phyloP scores from a whole-genome alignment of 1,140 invertebrate genomes.

The Limonius californicus region DNA sequence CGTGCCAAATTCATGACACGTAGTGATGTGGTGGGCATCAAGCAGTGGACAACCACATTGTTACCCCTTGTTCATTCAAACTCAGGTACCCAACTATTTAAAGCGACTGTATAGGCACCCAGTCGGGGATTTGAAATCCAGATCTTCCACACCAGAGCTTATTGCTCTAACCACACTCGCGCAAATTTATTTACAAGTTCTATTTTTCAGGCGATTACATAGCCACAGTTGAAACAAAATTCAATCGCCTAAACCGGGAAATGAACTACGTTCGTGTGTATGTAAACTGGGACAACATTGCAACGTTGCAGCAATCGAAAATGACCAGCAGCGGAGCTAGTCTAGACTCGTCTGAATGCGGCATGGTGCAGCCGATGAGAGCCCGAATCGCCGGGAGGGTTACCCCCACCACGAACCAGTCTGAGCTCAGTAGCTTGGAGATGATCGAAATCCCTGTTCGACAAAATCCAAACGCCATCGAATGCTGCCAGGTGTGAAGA shows the following conservation, averaged over 20 bases:
- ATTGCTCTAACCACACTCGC: too few species aligned
- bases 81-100: too few species aligned
- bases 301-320: slow-evolving; percentile 45
- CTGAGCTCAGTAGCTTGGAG: slow-evolving; percentile 55
- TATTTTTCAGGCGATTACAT: slow-evolving; percentile 57
- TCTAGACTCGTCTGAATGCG: slow-evolving; percentile 44
- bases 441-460: slow-evolving; percentile 66
- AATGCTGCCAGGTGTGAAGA: slow-evolving; percentile 54
- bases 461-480: slow-evolving; percentile 53
- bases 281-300: slow-evolving; percentile 57
- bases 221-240: slow-evolving; percentile 60
- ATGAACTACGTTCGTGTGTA: slow-evolving; percentile 61
- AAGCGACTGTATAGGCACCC: too few species aligned
- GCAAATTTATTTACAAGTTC: too few species aligned
- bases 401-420: slow-evolving; percentile 57
- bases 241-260: slow-evolving; percentile 51
- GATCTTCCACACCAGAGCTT: too few species aligned
- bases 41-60: too few species aligned
- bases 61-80: too few species aligned
- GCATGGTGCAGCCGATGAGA: slow-evolving; percentile 58
- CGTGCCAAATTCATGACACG: too few species aligned
- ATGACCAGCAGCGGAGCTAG: slow-evolving; percentile 44
- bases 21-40: too few species aligned
- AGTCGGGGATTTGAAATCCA: too few species aligned
- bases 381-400: slow-evolving; percentile 67